Conservation (phyloP, 2,113 vertebrate genomes). For the Motacilla tschutschensis region DNA sequence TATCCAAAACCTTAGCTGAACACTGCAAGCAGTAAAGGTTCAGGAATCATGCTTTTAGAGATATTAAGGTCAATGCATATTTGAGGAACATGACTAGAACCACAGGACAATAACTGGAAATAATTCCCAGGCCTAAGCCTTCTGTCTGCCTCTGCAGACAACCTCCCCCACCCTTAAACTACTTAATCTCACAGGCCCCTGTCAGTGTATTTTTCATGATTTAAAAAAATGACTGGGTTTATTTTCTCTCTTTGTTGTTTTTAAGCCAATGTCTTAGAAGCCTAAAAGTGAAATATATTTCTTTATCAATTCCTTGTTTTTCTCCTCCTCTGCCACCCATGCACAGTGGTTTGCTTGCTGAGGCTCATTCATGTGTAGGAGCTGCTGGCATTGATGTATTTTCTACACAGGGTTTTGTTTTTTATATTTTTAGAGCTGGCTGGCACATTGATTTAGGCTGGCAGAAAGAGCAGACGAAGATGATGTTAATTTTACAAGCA, state of each 20-base stretch:
- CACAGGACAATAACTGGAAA: neutral
- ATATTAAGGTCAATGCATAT: neutral
- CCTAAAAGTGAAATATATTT: constrained; percentile 37
- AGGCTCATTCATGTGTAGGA: constrained; percentile 41
- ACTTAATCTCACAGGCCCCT: neutral
- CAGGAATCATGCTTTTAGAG: neutral
- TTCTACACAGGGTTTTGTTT: neutral
- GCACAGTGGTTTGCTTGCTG: constrained; percentile 40
- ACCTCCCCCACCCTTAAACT: neutral
- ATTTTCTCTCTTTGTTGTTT: constrained; percentile 17
- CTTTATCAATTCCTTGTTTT: constrained; percentile 42
- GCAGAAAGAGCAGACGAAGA: neutral
- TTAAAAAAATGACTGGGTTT: neutral
- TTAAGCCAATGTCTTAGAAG: neutral
- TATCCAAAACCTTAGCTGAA: neutral
- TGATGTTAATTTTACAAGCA: constrained; percentile 10
- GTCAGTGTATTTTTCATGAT: neutral
- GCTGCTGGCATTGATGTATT: constrained; percentile 57
- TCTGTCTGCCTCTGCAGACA: neutral
- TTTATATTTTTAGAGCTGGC: neutral
- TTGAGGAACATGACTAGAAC: neutral
- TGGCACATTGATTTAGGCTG: constrained; percentile 22
- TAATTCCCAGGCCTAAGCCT: neutral
- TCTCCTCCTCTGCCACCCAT: constrained; percentile 37
- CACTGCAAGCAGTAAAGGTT: neutral